Conservation (phyloP, 2,113 vertebrate species). For the Malurus cyaneus region DNA sequence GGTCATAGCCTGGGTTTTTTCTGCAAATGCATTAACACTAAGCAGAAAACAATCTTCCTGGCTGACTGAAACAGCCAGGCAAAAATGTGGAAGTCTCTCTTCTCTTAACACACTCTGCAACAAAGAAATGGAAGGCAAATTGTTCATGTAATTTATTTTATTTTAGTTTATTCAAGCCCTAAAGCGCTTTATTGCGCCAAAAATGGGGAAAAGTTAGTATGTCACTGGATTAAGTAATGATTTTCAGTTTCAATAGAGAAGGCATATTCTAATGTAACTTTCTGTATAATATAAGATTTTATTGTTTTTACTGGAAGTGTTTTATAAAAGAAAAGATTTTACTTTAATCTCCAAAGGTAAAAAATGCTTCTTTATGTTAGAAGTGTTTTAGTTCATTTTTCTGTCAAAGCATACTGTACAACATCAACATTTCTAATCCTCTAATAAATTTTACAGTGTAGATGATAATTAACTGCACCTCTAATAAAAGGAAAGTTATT, state of each 20-base stretch:
- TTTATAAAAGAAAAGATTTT: neutral
- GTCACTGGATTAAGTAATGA: neutral
- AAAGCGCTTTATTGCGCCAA: neutral
- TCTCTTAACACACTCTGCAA: neutral
- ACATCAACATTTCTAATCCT: neutral
- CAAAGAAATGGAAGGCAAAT: neutral
- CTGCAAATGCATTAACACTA: neutral
- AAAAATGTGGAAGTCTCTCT: neutral
- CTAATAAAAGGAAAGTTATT: neutral
- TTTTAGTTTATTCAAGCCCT: neutral
- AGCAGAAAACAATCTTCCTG: neutral
- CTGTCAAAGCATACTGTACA: neutral
- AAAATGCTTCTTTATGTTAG: neutral
- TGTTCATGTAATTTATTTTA: neutral
- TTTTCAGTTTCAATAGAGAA: neutral
- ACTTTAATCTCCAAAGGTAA: neutral
- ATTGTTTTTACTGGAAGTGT: neutral
- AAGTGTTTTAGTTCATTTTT: neutral
- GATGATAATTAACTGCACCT: neutral
- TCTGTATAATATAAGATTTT: neutral
- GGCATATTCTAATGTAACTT: neutral
- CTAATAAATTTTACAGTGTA: neutral
- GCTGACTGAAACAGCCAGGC: neutral
- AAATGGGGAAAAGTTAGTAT: neutral
- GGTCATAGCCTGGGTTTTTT: neutral